These are phyloP conservation scores for Hemicrepidius hirtus DNA, from an alignment of 2,888 invertebrate genomes.

Conservation along the genomic window DNA sequence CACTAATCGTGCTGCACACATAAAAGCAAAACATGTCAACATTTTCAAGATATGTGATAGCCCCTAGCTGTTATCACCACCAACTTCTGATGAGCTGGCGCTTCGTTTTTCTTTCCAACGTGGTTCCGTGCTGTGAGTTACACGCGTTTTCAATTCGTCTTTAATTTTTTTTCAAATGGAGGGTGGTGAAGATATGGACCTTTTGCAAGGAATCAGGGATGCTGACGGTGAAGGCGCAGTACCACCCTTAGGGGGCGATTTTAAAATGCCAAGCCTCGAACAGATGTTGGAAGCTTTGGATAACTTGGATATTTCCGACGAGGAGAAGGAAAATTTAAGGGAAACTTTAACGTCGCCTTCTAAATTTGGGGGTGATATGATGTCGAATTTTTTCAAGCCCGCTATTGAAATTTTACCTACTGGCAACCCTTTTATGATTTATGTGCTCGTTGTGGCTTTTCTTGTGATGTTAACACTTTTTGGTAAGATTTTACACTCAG, in stretches of 20 bases:
- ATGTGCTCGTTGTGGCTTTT: conserved; percentile 46
- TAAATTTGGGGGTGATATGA: conserved; percentile 32
- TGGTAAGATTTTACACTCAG: conserved; percentile 60
- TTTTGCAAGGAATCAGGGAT: conserved; percentile 15
- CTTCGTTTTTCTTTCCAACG: conserved; percentile 7
- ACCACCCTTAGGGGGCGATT: conserved; percentile 15
- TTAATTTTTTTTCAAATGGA: conserved; percentile 7
- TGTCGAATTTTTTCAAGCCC: conserved; percentile 43
- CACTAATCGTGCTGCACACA: neutral
- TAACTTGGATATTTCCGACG: conserved; percentile 74
- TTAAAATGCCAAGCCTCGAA: conserved; percentile 56
- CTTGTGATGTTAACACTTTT: conserved; percentile 55
- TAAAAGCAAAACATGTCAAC: conserved; percentile 1
- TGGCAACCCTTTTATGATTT: conserved; percentile 68
- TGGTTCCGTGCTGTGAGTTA: neutral
- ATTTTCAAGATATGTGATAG: conserved; percentile 18
- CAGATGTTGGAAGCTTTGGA: conserved; percentile 58
- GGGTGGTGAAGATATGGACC: conserved; percentile 14
- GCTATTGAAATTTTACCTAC: conserved; percentile 60
- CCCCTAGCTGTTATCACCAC: conserved; percentile 26
- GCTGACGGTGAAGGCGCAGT: neutral
- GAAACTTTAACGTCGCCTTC: conserved; percentile 69
- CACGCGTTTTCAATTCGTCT: neutral
- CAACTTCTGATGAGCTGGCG: conserved; percentile 32
- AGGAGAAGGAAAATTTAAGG: conserved; percentile 77